These are phyloP conservation scores for Brachystomella parvula DNA, from an alignment of 1,140 invertebrate genomes.

Conservation along the genomic window DNA sequence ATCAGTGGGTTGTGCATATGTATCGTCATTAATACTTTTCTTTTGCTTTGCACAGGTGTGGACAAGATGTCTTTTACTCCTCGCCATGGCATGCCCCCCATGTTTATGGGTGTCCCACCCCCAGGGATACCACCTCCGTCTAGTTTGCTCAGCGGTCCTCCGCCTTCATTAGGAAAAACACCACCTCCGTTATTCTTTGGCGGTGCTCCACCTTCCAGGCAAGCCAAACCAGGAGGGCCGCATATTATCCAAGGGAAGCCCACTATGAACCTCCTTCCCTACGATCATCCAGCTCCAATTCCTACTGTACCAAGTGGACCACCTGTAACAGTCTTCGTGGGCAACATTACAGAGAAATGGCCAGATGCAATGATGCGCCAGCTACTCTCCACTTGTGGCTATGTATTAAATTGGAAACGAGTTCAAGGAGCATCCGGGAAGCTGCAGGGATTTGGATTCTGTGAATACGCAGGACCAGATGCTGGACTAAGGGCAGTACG, in stretches of 20 bases:
- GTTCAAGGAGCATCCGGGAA: conserved; percentile 66
- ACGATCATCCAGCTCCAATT: not conserved
- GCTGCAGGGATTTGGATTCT: conserved; percentile 85
- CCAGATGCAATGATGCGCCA: conserved; percentile 91
- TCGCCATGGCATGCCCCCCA: conserved; percentile 25
- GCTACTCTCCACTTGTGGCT: conserved; percentile 81
- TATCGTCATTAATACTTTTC: too few species aligned
- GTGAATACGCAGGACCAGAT: conserved; percentile 90
- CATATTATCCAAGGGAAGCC: conserved; percentile 11
- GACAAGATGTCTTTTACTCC: not conserved
- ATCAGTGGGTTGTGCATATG: too few species aligned
- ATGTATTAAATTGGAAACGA: conserved; percentile 92
- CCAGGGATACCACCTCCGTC: too few species aligned
- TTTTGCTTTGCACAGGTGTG: too few species aligned
- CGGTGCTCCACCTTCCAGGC: conserved; percentile 34
- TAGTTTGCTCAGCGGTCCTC: conserved; percentile 37
- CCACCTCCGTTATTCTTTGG: conserved; percentile 30
- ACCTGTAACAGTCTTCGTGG: conserved; percentile 94
- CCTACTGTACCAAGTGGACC: conserved; percentile 55
- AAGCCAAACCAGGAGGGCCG: not conserved
- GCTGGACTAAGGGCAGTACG: conserved; percentile 88
- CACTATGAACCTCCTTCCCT: not conserved
- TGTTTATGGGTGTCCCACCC: conserved; percentile 40
- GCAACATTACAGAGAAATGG: conserved; percentile 92
- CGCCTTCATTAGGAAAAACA: conserved; percentile 35